phyloP scores from a whole-genome alignment of 2,113 vertebrate genomes.

The Eulacestoma nigropectus region DNA sequence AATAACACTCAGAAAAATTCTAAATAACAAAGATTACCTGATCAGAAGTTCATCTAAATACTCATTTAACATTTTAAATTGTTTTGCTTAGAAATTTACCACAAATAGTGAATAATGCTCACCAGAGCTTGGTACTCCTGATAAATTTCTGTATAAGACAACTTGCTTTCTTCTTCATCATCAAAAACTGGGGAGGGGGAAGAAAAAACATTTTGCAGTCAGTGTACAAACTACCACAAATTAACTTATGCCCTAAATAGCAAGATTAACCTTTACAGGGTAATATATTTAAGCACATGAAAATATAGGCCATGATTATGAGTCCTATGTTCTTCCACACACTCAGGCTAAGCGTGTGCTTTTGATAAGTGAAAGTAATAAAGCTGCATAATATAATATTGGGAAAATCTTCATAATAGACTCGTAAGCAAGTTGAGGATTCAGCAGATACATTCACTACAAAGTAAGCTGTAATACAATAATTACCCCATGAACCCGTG shows the following conservation, averaged over 20 bases:
- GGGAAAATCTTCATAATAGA: not conserved
- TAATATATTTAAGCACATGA: not conserved
- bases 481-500: not conserved
- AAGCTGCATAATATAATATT: not conserved
- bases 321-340: not conserved
- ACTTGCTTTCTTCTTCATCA: conserved; percentile 96
- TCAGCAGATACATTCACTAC: not conserved
- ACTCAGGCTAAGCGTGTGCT: not conserved
- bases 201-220: not conserved
- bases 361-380: not conserved
- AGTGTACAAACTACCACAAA: not conserved
- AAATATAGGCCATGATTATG: not conserved
- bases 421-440: not conserved
- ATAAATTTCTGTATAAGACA: conserved; percentile 95
- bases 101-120: conserved; percentile 58
- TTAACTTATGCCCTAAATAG: not conserved
- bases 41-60: not conserved
- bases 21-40: not conserved
- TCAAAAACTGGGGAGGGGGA: conserved; percentile 84
- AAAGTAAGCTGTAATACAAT: not conserved
- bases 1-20: not conserved
- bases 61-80: not conserved
- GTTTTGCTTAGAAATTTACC: not conserved
- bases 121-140: conserved; percentile 94
- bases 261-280: not conserved